These are phyloP conservation scores for Idris sp. DNA, from an alignment of 1,140 invertebrate genomes.

Conservation along the genomic window DNA sequence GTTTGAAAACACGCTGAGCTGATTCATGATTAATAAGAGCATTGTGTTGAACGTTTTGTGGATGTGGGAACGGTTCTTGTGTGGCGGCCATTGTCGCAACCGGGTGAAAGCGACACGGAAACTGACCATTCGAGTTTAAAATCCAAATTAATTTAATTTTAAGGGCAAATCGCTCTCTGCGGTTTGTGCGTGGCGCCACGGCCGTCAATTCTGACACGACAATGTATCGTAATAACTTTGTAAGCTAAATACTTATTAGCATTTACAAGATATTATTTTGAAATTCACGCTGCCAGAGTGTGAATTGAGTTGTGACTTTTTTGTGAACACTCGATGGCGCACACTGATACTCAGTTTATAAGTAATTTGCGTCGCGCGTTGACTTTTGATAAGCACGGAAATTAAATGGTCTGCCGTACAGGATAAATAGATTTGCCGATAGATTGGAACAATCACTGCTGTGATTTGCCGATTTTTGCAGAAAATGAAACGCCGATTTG, in stretches of 20 bases:
- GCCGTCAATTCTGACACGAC: constrained; percentile 45
- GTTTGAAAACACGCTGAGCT: too few relatives aligned
- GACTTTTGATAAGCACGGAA: constrained; percentile 51
- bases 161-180: constrained; percentile 60
- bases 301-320: constrained; percentile 12
- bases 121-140: constrained; percentile 62
- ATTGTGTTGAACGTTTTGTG: too few relatives aligned
- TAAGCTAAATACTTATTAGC: constrained; percentile 32
- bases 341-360: constrained; percentile 18
- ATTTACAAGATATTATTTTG: constrained; percentile 39
- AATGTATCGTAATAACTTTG: constrained; percentile 52
- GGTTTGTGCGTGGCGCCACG: constrained; percentile 19
- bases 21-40: too few relatives aligned
- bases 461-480: constrained; percentile 18
- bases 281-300: constrained; percentile 24
- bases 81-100: constrained; percentile 70
- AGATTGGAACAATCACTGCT: constrained; percentile 35
- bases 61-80: too few relatives aligned
- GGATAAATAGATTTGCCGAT: constrained; percentile 25
- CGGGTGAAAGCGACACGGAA: constrained; percentile 72
- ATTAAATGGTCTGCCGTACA: constrained; percentile 45
- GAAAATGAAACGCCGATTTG: constrained; percentile 42
- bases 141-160: constrained; percentile 76
- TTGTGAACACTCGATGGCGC: not conserved
- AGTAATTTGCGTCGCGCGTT: constrained; percentile 33